Percentiles rank a stretch among this genome's conserved stretches.
These are phyloP conservation scores for Drosophila prolongata DNA, from an alignment of 2,888 invertebrate species.

Conservation along the genomic window DNA sequence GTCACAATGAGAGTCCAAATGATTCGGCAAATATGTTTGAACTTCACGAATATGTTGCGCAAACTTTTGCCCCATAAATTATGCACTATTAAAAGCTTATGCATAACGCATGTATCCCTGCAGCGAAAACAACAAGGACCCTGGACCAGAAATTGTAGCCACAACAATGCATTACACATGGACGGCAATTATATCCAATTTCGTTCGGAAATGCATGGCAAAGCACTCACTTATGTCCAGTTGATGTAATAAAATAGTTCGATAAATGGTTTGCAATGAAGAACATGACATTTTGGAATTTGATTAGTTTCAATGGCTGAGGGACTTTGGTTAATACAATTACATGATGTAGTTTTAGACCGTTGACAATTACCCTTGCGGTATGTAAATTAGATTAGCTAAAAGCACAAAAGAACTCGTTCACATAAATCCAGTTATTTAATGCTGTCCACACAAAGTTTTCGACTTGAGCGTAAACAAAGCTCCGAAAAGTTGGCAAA, in stretches of 20 bases:
- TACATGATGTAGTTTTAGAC: conserved; percentile 4
- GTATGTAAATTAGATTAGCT: conserved; percentile 28
- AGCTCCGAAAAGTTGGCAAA: conserved; percentile 32
- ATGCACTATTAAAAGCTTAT: conserved; percentile 44
- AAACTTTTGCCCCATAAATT: conserved; percentile 55
- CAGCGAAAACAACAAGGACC: conserved; percentile 9
- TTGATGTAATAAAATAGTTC: conserved; percentile 26
- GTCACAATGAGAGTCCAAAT: conserved; percentile 46
- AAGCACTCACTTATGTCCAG: conserved; percentile 30
- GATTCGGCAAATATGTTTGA: conserved; percentile 39
- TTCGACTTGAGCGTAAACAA: conserved; percentile 25
- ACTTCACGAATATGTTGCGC: conserved; percentile 44
- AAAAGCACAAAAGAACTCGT: neutral
- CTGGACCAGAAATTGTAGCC: conserved; percentile 6
- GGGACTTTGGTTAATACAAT: conserved; percentile 1
- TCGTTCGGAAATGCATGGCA: conserved; percentile 4
- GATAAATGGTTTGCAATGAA: conserved; percentile 11
- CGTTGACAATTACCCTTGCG: conserved; percentile 14
- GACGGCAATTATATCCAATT: conserved; percentile 36
- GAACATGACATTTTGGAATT: conserved; percentile 21
- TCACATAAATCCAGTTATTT: conserved; percentile 25
- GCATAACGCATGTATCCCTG: conserved; percentile 17
- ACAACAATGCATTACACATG: conserved; percentile 7
- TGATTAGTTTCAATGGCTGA: conserved; percentile 10
- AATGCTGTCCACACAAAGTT: conserved; percentile 29